phyloP scores from a whole-genome alignment of 1,140 invertebrate species.

The Pantala flavescens region DNA sequence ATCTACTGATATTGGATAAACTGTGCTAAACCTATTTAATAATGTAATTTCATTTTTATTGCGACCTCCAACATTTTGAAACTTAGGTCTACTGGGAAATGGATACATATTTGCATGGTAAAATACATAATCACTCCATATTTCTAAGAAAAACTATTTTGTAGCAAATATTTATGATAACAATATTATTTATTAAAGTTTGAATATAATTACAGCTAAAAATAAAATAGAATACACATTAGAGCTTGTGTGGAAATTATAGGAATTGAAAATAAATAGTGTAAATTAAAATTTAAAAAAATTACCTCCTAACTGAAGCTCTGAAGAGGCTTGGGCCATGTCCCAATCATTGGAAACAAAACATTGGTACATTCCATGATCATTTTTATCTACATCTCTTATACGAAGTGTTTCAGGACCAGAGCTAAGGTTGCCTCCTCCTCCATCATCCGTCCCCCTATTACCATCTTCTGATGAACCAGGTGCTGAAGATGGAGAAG shows the following conservation, averaged over 20 bases:
- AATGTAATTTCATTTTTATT: no score
- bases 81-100: no score
- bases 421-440: not conserved
- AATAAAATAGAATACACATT: not conserved
- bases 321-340: conserved; percentile 70
- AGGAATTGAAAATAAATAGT: conserved; percentile 13
- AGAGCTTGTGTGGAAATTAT: conserved; percentile 10
- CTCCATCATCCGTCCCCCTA: not conserved
- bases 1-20: no score
- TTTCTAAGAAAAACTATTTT: no score
- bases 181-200: no score
- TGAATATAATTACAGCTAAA: no score
- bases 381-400: conserved; percentile 57
- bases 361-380: conserved; percentile 84
- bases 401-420: conserved; percentile 43
- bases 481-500: not conserved
- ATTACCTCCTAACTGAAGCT: conserved; percentile 73
- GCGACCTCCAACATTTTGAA: no score
- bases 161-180: no score
- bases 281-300: conserved; percentile 18
- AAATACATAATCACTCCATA: no score
- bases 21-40: no score
- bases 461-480: not conserved
- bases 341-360: conserved; percentile 75
- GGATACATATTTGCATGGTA: no score